Conservation (phyloP, 2,888 invertebrate species). For the Hyalella azteca region DNA sequence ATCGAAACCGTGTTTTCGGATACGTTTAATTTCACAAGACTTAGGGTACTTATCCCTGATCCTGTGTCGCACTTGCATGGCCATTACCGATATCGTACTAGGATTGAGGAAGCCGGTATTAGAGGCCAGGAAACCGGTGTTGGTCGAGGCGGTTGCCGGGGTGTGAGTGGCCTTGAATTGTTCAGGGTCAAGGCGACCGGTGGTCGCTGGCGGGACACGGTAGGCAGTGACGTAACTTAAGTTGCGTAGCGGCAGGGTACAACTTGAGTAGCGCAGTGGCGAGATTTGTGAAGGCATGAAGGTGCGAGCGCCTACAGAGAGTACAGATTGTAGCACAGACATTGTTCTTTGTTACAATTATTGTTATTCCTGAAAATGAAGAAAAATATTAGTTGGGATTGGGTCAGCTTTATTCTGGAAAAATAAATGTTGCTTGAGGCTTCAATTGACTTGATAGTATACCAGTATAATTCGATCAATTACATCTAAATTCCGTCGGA, state of each 20-base stretch:
- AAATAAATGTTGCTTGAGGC: too few species aligned
- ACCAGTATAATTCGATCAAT: too few species aligned
- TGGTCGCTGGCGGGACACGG: neutral
- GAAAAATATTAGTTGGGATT: too few species aligned
- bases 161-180: neutral
- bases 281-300: neutral
- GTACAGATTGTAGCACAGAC: neutral
- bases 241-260: neutral
- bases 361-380: neutral
- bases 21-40: neutral
- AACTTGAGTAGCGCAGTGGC: neutral
- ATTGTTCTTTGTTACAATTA: too few species aligned
- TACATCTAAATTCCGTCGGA: too few species aligned
- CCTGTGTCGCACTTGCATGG: neutral
- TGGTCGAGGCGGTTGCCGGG: neutral
- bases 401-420: too few species aligned
- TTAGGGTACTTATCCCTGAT: neutral
- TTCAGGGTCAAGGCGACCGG: neutral
- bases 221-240: neutral
- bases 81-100: neutral
- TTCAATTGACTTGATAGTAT: too few species aligned
- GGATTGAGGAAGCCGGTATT: neutral
- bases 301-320: neutral
- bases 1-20: constrained; percentile 10
- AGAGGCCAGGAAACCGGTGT: neutral